Evolutionary conservation across 2,888 invertebrate genomes (phyloP).

Genomic region (Cheilosia scutellata): DNA sequence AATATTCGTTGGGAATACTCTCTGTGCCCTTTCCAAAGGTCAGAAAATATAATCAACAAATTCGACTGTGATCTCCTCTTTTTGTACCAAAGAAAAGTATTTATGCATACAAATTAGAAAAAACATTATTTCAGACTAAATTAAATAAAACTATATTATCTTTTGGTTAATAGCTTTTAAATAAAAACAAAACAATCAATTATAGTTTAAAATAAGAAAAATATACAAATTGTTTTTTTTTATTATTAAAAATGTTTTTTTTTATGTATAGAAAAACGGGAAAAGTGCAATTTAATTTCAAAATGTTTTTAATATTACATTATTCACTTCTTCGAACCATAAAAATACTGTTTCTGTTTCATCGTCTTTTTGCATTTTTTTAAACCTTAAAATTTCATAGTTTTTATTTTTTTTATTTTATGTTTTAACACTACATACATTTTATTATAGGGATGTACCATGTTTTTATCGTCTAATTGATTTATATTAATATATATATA

Average conservation of each 20-base stretch:
- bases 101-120: not conserved
- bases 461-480: conserved; percentile 61
- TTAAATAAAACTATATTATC: not conserved
- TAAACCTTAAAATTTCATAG: conserved; percentile 70
- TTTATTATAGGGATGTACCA: conserved; percentile 63
- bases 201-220: conserved; percentile 14
- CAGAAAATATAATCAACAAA: no score
- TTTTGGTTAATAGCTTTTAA: conserved; percentile 35
- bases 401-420: conserved; percentile 58
- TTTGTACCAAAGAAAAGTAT: not conserved
- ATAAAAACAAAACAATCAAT: conserved; percentile 10
- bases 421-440: conserved; percentile 67
- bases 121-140: not conserved
- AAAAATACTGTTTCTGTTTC: conserved; percentile 74
- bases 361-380: conserved; percentile 43
- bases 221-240: conserved; percentile 30
- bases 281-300: conserved; percentile 69
- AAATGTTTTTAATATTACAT: conserved; percentile 58
- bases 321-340: conserved; percentile 66
- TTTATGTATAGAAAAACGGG: conserved; percentile 45
- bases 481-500: conserved; percentile 48
- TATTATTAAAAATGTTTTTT: conserved; percentile 19
- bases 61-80: not conserved
- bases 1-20: no score
- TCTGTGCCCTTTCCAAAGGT: no score